Conservation (phyloP, 2,113 vertebrate genomes). For the Greenwoodochromis staneri region DNA sequence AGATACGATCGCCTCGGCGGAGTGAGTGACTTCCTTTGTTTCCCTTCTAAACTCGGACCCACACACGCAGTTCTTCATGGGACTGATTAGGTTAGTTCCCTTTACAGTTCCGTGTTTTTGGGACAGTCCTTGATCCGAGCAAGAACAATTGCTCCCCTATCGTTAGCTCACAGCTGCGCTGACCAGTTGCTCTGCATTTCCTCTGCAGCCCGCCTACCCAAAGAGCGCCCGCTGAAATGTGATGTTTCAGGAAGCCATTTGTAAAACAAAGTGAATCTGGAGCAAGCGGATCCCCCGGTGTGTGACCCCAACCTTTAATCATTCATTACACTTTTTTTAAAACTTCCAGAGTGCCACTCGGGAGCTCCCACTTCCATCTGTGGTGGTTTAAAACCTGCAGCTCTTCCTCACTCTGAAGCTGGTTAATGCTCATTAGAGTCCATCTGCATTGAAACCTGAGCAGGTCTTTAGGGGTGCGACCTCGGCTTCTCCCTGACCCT, state of each 20-base stretch:
- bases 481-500: slow-evolving; percentile 18
- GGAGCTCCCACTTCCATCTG: slow-evolving; percentile 19
- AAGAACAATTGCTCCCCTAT: not conserved
- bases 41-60: not conserved
- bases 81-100: not conserved
- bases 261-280: not conserved
- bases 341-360: not conserved
- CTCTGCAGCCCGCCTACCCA: not conserved
- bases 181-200: not conserved
- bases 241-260: not conserved
- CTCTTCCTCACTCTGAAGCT: not conserved
- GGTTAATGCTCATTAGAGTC: slow-evolving; percentile 25
- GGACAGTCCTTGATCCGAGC: not conserved
- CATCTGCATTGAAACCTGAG: slow-evolving; percentile 52
- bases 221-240: not conserved
- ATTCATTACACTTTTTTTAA: not conserved
- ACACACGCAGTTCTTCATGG: not conserved
- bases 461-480: not conserved
- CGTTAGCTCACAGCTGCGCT: not conserved
- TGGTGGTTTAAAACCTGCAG: not conserved
- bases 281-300: not conserved
- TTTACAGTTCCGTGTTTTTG: not conserved
- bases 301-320: slow-evolving; percentile 19
- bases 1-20: not conserved
- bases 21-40: not conserved